These are phyloP conservation scores for Taeniopygia guttata DNA, from an alignment of 2,797 vertebrate genomes.

Conservation along the genomic window DNA sequence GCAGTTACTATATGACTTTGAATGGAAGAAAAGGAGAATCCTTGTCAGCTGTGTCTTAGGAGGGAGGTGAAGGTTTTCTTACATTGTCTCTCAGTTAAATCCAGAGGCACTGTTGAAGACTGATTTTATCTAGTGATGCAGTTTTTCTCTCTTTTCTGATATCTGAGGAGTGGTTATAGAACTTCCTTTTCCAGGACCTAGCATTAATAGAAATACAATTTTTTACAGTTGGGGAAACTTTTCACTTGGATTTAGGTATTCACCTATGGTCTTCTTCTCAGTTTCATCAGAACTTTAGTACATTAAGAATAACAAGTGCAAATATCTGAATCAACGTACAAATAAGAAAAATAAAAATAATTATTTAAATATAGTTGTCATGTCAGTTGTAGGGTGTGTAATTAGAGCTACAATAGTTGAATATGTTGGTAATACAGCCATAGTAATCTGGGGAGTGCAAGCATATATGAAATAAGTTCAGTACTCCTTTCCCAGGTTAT, in stretches of 20 bases:
- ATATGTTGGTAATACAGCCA: background rate
- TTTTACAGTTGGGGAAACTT: background rate
- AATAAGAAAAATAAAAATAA: background rate
- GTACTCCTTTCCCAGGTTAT: background rate
- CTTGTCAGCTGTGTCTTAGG: background rate
- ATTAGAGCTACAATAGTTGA: background rate
- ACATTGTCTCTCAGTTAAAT: background rate
- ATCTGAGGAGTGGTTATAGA: background rate
- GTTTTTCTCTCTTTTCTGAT: background rate
- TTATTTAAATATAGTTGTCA: background rate
- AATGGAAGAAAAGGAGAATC: background rate
- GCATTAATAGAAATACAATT: background rate
- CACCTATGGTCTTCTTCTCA: background rate
- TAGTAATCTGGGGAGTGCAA: background rate
- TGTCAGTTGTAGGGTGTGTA: background rate
- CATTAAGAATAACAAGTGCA: background rate
- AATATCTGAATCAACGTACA: background rate
- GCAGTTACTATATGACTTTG: background rate
- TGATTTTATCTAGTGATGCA: background rate
- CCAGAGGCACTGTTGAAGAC: background rate
- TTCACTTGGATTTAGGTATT: background rate
- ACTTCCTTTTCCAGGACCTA: background rate
- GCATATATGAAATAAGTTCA: background rate
- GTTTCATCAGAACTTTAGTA: background rate
- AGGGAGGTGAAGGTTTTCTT: background rate